These are phyloP conservation scores for Helleia helle DNA, from an alignment of 2,888 invertebrate genomes.

Conservation along the genomic window DNA sequence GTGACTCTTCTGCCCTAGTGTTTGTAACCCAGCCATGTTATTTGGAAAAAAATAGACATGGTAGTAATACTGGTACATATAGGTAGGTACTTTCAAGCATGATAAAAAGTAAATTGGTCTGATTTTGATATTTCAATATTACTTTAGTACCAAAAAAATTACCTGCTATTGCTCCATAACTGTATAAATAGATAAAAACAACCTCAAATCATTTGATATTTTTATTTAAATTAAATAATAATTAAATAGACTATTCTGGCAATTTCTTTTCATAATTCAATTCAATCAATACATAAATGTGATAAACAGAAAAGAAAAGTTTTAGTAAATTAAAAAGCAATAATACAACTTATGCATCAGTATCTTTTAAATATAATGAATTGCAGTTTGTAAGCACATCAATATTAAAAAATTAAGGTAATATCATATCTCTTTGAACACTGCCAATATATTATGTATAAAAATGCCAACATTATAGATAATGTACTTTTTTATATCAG, in stretches of 20 bases:
- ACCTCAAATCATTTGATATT: neutral
- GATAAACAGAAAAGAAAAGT: neutral
- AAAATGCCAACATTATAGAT: neutral
- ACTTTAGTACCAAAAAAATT: too few species aligned
- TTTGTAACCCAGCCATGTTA: too few species aligned
- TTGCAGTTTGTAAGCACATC: neutral
- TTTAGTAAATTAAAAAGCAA: neutral
- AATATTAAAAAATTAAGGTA: neutral
- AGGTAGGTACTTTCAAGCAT: too few species aligned
- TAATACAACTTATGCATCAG: too few species aligned
- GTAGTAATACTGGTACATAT: too few species aligned
- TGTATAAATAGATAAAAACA: neutral
- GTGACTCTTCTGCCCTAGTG: too few species aligned
- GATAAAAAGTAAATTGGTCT: too few species aligned
- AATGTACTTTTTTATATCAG: neutral
- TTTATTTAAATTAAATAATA: constrained; percentile 2
- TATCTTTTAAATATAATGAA: too few species aligned
- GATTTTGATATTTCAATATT: too few species aligned
- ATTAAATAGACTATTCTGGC: neutral
- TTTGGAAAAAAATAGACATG: too few species aligned
- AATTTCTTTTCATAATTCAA: too few species aligned
- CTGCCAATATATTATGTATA: neutral
- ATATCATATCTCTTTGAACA: neutral
- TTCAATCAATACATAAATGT: neutral
- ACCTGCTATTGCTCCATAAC: too few species aligned